Evolutionary conservation across 2,888 invertebrate species (phyloP).

Genomic region (Loripinus fragilis): DNA sequence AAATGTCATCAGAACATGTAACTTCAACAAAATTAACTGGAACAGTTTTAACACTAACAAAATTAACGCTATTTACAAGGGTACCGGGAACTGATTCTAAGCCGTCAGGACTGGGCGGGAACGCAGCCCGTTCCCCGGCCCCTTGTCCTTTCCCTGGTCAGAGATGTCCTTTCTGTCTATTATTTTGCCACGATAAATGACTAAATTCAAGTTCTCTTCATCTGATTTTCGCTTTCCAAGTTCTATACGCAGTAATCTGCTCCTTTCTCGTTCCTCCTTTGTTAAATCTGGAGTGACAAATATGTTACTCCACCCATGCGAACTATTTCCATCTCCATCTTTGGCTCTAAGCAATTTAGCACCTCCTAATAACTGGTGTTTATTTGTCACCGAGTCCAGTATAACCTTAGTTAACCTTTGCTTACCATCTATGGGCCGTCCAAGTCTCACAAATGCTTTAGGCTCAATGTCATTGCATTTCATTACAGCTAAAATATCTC

Average conservation of each 20-base stretch:
- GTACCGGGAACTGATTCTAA: background rate
- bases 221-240: conserved; percentile 13
- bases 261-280: conserved; percentile 22
- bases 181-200: conserved; percentile 23
- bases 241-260: background rate
- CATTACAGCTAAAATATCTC: conserved; percentile 11
- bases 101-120: conserved; percentile 8
- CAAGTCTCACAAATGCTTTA: conserved; percentile 19
- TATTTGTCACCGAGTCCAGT: conserved; percentile 6
- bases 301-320: conserved; percentile 23
- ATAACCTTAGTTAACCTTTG: conserved; percentile 15
- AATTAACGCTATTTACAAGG: background rate
- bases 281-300: conserved; percentile 24
- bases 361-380: conserved; percentile 21
- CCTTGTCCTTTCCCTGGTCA: background rate
- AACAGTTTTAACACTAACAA: conserved; percentile 5
- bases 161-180: conserved; percentile 6
- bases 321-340: conserved; percentile 3
- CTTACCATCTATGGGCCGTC: background rate
- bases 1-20: background rate
- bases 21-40: conserved; percentile 2
- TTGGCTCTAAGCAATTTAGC: conserved; percentile 17
- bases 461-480: conserved; percentile 2
- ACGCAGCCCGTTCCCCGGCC: conserved; percentile 2
- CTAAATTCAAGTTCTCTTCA: conserved; percentile 12